These are phyloP conservation scores for Polypedilum vanderplanki DNA, from an alignment of 1,140 invertebrate species.

Conservation along the genomic window DNA sequence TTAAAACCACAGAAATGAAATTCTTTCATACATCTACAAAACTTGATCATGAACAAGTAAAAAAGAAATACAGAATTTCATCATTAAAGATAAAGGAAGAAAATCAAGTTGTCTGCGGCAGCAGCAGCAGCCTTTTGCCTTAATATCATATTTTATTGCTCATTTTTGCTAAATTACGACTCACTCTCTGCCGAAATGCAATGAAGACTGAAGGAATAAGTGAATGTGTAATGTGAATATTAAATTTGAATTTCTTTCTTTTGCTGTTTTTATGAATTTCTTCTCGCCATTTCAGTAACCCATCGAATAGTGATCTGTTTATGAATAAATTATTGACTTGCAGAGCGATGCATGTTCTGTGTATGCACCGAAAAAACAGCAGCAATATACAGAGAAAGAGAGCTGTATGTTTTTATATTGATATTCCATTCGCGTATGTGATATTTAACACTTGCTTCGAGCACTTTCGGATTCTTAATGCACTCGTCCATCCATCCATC, in stretches of 20 bases:
- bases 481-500: background rate
- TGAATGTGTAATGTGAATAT: conserved; percentile 14
- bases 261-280: background rate
- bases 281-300: background rate
- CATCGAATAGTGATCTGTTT: conserved; percentile 25
- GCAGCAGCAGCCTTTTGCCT: background rate
- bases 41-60: too few species aligned
- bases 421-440: conserved; percentile 24
- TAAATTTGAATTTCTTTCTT: conserved; percentile 12
- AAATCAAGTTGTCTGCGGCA: too few species aligned
- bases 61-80: too few species aligned
- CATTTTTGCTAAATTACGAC: conserved; percentile 26
- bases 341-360: background rate
- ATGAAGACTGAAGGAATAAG: background rate
- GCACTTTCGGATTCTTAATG: background rate
- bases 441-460: conserved; percentile 12
- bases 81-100: too few species aligned
- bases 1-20: too few species aligned
- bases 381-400: background rate
- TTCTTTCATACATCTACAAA: too few species aligned
- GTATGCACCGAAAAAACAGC: background rate
- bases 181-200: background rate
- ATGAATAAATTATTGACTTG: conserved; percentile 27
- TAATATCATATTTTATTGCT: conserved; percentile 27
- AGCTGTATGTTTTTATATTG: background rate